Percentiles rank a stretch among this genome's conserved stretches.
These are phyloP conservation scores for Blastomussa wellsi DNA, from an alignment of 92 coral and sea anemone genomes.

Conservation along the genomic window DNA sequence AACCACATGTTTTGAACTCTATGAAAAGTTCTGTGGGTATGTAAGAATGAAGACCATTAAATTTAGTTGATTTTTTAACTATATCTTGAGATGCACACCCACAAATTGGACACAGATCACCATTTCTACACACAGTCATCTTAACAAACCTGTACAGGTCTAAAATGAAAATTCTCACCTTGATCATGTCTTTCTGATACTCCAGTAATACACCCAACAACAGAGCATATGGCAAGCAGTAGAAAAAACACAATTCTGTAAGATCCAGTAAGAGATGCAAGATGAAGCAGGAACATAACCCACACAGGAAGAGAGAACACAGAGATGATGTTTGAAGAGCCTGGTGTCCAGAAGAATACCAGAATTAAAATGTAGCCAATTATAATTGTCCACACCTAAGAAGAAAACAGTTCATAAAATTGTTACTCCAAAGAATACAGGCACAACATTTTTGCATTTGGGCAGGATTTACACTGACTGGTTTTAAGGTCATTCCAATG, in stretches of 20 bases:
- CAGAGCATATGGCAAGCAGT: constrained; percentile 65
- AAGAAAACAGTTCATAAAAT: neutral
- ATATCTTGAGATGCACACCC: no score
- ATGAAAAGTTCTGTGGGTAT: no score
- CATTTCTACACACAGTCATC: no score
- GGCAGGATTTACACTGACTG: no score
- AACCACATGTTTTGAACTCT: no score
- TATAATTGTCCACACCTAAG: constrained; percentile 87
- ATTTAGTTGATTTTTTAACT: no score
- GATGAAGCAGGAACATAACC: constrained; percentile 76
- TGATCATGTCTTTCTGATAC: constrained; percentile 63
- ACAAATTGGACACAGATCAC: no score
- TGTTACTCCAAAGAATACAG: neutral
- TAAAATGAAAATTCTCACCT: constrained; percentile 44
- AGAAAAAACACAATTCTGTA: constrained; percentile 81
- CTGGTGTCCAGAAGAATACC: constrained; percentile 90
- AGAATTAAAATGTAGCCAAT: constrained; percentile 71
- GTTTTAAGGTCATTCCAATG: no score
- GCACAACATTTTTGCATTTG: no score
- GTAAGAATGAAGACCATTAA: no score
- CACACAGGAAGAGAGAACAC: constrained; percentile 90
- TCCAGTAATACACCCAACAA: constrained; percentile 83
- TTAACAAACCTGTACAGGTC: neutral
- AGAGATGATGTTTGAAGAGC: constrained; percentile 65
- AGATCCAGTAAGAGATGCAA: constrained; percentile 91